Conservation (phyloP, 2,113 vertebrate genomes). For the Sinocyclocheilus grahami region DNA sequence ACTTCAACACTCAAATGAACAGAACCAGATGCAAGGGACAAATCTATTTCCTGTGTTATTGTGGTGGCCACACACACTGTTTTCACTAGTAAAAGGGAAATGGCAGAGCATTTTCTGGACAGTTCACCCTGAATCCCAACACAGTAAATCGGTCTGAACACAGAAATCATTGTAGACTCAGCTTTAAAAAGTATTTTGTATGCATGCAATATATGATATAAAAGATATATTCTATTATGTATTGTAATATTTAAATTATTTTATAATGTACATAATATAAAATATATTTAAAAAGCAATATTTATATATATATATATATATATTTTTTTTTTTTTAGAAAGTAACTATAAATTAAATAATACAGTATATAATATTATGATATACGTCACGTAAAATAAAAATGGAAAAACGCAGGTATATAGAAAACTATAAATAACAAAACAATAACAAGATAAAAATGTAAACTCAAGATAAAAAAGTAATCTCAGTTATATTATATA, state of each 20-base stretch:
- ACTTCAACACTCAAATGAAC: slow-evolving; percentile 6
- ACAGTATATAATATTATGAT: too few species aligned
- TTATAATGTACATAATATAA: too few species aligned
- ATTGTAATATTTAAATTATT: too few species aligned
- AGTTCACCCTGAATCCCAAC: neutral
- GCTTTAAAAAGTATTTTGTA: neutral
- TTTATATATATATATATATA: too few species aligned
- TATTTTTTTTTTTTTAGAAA: too few species aligned
- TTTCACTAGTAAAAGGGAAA: slow-evolving; percentile 20
- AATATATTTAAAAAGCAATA: too few species aligned
- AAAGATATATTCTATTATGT: neutral
- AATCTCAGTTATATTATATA: too few species aligned
- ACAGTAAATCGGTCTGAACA: neutral
- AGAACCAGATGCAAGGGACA: slow-evolving; percentile 28
- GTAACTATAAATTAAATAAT: too few species aligned
- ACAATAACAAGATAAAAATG: too few species aligned
- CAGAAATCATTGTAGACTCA: neutral
- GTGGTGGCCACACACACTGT: slow-evolving; percentile 7
- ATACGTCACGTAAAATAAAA: neutral
- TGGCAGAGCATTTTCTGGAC: slow-evolving; percentile 27
- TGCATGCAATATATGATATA: neutral
- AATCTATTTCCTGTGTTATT: slow-evolving; percentile 44
- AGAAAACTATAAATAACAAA: too few species aligned
- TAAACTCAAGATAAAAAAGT: too few species aligned
- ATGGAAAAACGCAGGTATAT: neutral